A percentile compares a stretch with the other conserved stretches of the same genome.
Conservation (phyloP, 2,888 invertebrate species). For the Gerris lacustris region DNA sequence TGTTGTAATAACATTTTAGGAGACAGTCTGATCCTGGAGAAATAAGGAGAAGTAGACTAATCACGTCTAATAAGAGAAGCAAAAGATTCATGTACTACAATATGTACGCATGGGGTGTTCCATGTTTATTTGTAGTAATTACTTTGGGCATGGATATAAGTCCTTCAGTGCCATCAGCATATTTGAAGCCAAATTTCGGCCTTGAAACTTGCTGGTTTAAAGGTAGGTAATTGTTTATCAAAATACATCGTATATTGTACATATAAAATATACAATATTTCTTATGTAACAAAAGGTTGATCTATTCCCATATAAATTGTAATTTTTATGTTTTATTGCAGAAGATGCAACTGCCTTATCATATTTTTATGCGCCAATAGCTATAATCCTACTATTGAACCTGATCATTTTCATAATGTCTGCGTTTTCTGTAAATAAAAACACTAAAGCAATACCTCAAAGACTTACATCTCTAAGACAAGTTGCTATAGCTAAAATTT, state of each 20-base stretch:
- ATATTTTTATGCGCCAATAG: neutral
- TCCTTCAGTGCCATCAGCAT: conserved; percentile 37
- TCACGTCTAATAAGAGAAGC: neutral
- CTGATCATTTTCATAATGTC: neutral
- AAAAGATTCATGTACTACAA: conserved; percentile 13
- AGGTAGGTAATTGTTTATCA: conserved; percentile 37
- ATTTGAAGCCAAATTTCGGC: conserved; percentile 47
- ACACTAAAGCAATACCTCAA: neutral
- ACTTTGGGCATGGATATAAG: conserved; percentile 45
- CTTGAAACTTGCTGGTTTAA: conserved; percentile 45
- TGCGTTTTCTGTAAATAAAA: neutral
- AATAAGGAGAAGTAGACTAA: too few relatives aligned
- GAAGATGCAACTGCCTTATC: neutral
- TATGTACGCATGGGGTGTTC: conserved; percentile 54
- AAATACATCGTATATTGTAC: too few relatives aligned
- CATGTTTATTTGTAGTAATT: conserved; percentile 42
- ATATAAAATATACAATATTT: too few relatives aligned
- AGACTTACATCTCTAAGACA: neutral
- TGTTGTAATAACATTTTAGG: too few relatives aligned
- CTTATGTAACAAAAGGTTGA: too few relatives aligned
- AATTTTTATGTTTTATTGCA: neutral
- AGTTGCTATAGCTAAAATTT: neutral
- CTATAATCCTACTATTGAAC: neutral
- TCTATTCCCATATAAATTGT: neutral
- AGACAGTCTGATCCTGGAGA: too few relatives aligned